Conservation (phyloP, 2,797 vertebrate species). For the Sebastes miniatus region DNA sequence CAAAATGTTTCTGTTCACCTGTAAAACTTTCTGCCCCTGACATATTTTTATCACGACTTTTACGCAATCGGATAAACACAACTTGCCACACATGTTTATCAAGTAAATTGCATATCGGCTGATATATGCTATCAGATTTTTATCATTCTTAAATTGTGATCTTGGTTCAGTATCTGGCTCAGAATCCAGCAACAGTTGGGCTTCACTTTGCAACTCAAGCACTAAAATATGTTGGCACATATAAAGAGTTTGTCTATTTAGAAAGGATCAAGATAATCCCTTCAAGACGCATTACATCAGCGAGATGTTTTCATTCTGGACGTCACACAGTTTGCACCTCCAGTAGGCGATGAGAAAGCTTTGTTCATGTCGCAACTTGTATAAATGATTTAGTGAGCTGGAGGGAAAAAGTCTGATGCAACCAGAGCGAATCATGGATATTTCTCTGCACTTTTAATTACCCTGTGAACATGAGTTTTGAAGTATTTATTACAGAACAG, state of each 20-base stretch:
- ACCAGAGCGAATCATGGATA: not conserved
- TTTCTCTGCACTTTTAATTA: not conserved
- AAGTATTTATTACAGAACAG: not conserved
- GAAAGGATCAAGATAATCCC: not conserved
- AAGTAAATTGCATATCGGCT: not conserved
- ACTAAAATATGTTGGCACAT: not conserved
- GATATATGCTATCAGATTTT: not conserved
- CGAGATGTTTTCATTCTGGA: not conserved
- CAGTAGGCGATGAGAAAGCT: not conserved
- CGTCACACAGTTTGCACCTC: slow-evolving; percentile 1
- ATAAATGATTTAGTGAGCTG: not conserved
- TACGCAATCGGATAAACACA: not conserved
- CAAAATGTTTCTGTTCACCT: not conserved
- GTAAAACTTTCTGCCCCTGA: not conserved
- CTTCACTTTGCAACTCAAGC: not conserved
- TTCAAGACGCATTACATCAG: not conserved
- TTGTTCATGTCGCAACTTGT: not conserved
- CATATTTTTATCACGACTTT: not conserved
- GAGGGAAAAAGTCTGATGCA: not conserved
- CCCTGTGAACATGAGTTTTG: not conserved
- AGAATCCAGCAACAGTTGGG: not conserved
- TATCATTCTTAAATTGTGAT: not conserved
- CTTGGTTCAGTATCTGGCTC: not conserved
- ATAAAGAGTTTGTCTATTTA: not conserved
- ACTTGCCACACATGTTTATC: not conserved